Percentiles rank a stretch among this genome's conserved stretches.
phyloP scores from a whole-genome alignment of 2,113 vertebrate species.

The Leptodactylus fuscus region DNA sequence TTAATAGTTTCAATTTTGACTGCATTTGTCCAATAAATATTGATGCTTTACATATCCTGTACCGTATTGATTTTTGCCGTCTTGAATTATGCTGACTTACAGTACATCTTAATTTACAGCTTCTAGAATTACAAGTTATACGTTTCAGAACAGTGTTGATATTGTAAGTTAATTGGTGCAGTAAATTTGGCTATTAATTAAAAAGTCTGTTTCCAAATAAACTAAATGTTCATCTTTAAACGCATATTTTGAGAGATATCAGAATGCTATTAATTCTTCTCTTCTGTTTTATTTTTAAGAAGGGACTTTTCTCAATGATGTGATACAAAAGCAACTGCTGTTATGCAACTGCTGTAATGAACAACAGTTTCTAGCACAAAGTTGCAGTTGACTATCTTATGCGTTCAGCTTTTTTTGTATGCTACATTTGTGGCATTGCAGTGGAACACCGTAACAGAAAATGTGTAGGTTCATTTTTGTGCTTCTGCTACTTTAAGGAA shows the following conservation, averaged over 20 bases:
- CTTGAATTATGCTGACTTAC: constrained; percentile 20
- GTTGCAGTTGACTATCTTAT: too few species aligned
- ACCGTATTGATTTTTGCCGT: constrained; percentile 9
- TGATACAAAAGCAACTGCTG: too few species aligned
- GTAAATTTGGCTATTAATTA: not conserved
- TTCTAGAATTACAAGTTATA: not conserved
- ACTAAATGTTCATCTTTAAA: not conserved
- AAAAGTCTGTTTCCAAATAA: not conserved
- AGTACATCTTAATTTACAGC: constrained; percentile 22
- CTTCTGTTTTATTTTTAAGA: too few species aligned
- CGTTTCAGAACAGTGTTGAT: not conserved
- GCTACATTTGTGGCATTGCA: too few species aligned
- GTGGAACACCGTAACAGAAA: too few species aligned
- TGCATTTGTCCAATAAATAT: constrained; percentile 24
- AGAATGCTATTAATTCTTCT: too few species aligned
- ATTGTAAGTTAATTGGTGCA: constrained; percentile 16
- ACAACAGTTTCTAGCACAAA: too few species aligned
- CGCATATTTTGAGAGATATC: not conserved
- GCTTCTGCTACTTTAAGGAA: too few species aligned
- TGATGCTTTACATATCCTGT: constrained; percentile 1
- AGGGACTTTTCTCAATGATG: too few species aligned
- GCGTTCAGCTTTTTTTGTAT: too few species aligned
- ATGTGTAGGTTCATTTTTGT: too few species aligned
- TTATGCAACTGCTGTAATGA: too few species aligned
- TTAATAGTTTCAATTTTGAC: constrained; percentile 15